Percentiles rank a stretch among this genome's conserved stretches.
phyloP scores from a whole-genome alignment of 2,888 invertebrate genomes.

The Phanerotoma sp. region DNA sequence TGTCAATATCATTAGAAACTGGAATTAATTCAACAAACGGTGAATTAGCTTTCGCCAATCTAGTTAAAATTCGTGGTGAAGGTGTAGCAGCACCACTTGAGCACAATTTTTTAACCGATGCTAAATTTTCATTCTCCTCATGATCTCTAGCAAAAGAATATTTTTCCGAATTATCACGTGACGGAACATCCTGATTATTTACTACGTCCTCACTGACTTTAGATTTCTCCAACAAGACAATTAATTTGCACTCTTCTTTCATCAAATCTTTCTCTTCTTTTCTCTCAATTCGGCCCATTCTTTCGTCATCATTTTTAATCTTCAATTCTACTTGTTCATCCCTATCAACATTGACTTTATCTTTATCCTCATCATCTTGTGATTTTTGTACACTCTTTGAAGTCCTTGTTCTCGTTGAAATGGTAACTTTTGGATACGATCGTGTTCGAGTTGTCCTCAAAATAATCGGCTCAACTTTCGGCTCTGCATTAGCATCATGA shows the following conservation, averaged over 20 bases:
- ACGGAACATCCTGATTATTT: too few species aligned
- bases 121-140: not conserved
- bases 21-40: conserved; percentile 15
- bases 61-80: conserved; percentile 35
- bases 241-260: not conserved
- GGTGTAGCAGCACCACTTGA: conserved; percentile 46
- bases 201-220: too few species aligned
- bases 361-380: not conserved
- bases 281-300: not conserved
- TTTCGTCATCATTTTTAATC: not conserved
- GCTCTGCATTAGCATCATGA: not conserved
- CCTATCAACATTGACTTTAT: too few species aligned
- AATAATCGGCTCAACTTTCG: not conserved
- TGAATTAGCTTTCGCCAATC: conserved; percentile 15
- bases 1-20: conserved; percentile 13
- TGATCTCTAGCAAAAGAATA: not conserved
- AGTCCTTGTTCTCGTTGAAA: not conserved
- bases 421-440: not conserved
- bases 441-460: conserved; percentile 6
- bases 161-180: too few species aligned
- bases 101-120: not conserved
- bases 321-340: not conserved
- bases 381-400: not conserved
- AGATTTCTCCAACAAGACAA: too few species aligned
- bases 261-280: not conserved